Conservation (phyloP, 1,140 invertebrate species). For the Wasmannia auropunctata region DNA sequence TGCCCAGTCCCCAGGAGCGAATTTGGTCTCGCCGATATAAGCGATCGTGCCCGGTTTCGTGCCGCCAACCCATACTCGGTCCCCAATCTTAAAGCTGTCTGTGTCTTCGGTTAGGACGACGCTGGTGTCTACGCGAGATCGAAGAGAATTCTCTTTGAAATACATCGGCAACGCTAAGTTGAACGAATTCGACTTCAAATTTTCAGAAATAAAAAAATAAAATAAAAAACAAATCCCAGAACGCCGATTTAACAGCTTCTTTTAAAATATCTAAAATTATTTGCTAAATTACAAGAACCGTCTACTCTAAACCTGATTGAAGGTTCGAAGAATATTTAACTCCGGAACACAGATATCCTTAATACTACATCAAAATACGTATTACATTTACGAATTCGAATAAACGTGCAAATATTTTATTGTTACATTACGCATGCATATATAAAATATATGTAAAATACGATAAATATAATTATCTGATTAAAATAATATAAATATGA, state of each 20-base stretch:
- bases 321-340: background rate
- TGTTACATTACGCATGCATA: background rate
- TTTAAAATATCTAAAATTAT: background rate
- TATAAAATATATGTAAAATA: background rate
- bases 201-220: background rate
- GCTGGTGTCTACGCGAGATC: slow-evolving; percentile 90
- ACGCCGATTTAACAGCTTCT: background rate
- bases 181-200: background rate
- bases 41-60: slow-evolving; percentile 97
- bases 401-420: too few relatives aligned
- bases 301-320: background rate
- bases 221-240: background rate
- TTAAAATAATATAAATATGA: background rate
- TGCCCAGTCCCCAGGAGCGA: slow-evolving; percentile 98
- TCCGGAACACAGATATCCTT: background rate
- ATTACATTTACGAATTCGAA: too few relatives aligned
- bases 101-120: slow-evolving; percentile 94
- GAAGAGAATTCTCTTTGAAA: slow-evolving; percentile 18
- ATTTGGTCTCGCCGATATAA: slow-evolving; percentile 99
- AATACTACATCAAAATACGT: background rate
- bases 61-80: slow-evolving; percentile 97
- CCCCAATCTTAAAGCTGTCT: slow-evolving; percentile 98
- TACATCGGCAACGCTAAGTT: background rate
- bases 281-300: background rate
- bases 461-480: background rate